A percentile compares a stretch with the other conserved stretches of the same genome.
These are phyloP conservation scores for Oncorhynchus clarkii DNA, from an alignment of 2,113 vertebrate species.

Conservation along the genomic window DNA sequence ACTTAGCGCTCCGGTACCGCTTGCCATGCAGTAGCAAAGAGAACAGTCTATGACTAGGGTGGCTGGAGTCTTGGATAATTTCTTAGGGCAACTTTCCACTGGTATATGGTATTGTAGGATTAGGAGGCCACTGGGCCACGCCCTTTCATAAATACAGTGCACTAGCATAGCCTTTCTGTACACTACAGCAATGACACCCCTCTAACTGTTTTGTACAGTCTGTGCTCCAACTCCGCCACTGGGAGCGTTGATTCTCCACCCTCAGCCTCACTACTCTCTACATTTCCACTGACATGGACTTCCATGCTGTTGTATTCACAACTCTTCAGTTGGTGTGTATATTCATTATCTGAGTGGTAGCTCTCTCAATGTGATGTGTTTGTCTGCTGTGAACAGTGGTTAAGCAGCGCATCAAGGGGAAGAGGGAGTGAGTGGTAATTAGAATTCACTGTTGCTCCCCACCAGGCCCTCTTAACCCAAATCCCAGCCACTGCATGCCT, in stretches of 20 bases:
- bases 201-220: not conserved
- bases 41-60: no score
- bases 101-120: no score
- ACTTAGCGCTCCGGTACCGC: no score
- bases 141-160: no score
- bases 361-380: not conserved
- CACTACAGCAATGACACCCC: no score
- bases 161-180: no score
- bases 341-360: not conserved
- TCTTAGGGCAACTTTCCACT: no score
- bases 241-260: not conserved
- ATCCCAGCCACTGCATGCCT: constrained; percentile 22
- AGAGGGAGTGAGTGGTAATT: constrained; percentile 24
- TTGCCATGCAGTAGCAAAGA: no score
- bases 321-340: not conserved
- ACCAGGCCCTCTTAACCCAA: constrained; percentile 29
- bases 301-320: constrained; percentile 41
- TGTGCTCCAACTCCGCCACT: not conserved
- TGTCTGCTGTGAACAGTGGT: not conserved
- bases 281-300: constrained; percentile 25
- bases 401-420: not conserved
- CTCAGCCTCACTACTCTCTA: constrained; percentile 28
- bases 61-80: no score
- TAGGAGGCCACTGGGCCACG: no score
- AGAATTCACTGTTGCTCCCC: constrained; percentile 14